Conservation (phyloP, 1,140 invertebrate genomes). For the Colletes latitarsis region DNA sequence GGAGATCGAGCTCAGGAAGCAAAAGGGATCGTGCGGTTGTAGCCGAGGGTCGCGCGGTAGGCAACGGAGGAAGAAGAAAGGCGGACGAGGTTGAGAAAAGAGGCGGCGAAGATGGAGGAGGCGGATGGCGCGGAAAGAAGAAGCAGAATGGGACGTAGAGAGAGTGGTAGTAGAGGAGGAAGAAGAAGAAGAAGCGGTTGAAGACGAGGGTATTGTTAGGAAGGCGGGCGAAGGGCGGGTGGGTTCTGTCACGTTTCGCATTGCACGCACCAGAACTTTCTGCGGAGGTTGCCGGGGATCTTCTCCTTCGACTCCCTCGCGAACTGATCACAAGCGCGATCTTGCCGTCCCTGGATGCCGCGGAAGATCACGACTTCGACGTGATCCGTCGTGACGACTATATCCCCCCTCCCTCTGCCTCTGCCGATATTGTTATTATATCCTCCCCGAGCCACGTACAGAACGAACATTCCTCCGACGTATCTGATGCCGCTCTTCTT, state of each 20-base stretch:
- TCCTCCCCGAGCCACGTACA: constrained; percentile 60
- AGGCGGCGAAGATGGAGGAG: not conserved
- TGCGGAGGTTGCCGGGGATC: constrained; percentile 63
- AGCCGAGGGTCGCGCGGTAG: constrained; percentile 49
- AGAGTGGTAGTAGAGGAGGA: constrained; percentile 1
- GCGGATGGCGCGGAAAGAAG: constrained; percentile 25
- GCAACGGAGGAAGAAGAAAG: constrained; percentile 31
- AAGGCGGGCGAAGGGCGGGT: constrained; percentile 70
- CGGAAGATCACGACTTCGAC: constrained; percentile 69
- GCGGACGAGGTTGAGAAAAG: not conserved
- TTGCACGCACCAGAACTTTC: constrained; percentile 76
- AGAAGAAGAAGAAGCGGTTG: constrained; percentile 52
- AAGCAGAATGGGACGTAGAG: not conserved
- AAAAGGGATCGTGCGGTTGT: constrained; percentile 43
- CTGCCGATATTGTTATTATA: constrained; percentile 67
- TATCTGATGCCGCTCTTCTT: constrained; percentile 54
- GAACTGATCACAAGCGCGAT: constrained; percentile 74
- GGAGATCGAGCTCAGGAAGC: constrained; percentile 9
- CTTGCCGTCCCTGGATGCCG: constrained; percentile 63
- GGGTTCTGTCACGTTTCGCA: constrained; percentile 77
- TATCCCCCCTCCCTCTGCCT: constrained; percentile 52
- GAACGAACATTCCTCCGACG: constrained; percentile 57
- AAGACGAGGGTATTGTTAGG: constrained; percentile 71
- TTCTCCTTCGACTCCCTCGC: constrained; percentile 57
- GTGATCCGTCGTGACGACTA: constrained; percentile 73